phyloP scores from a whole-genome alignment of 2,797 vertebrate genomes.

The Trachurus trachurus region DNA sequence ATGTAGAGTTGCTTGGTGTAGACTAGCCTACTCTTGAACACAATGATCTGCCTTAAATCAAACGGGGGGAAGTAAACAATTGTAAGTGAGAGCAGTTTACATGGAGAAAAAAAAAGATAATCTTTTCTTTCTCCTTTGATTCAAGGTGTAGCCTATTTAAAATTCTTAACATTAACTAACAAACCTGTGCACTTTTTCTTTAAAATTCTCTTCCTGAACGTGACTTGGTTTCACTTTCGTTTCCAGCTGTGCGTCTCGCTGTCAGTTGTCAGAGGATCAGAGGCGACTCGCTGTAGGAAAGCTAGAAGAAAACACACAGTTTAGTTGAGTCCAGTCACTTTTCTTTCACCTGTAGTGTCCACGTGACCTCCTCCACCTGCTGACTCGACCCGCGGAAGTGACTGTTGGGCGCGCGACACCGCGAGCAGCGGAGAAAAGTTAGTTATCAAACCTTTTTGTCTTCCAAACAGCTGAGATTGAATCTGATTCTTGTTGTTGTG shows the following conservation, averaged over 20 bases:
- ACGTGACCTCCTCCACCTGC: too few relatives aligned
- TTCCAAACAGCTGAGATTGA: neutral
- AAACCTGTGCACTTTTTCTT: neutral
- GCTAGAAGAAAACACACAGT: neutral
- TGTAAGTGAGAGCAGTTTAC: neutral
- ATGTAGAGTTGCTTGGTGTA: too few relatives aligned
- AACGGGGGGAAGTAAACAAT: neutral
- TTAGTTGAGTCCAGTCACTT: neutral
- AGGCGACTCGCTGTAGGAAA: too few relatives aligned
- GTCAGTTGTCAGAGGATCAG: too few relatives aligned
- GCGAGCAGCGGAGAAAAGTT: too few relatives aligned
- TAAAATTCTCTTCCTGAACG: constrained; percentile 61
- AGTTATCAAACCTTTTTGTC: neutral
- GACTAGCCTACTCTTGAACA: neutral
- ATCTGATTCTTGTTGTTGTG: too few relatives aligned
- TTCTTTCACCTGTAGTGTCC: neutral
- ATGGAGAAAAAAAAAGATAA: neutral
- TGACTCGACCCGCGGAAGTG: neutral
- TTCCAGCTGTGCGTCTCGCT: constrained; percentile 6
- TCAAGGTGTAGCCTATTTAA: too few relatives aligned
- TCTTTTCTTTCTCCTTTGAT: too few relatives aligned
- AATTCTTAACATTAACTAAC: too few relatives aligned
- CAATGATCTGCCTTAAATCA: neutral
- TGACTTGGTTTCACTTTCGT: constrained; percentile 68
- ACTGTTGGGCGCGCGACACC: constrained; percentile 7